Base-by-base conservation (phyloP, 2,113 vertebrate genomes). In the Stegastes partitus region DNA sequence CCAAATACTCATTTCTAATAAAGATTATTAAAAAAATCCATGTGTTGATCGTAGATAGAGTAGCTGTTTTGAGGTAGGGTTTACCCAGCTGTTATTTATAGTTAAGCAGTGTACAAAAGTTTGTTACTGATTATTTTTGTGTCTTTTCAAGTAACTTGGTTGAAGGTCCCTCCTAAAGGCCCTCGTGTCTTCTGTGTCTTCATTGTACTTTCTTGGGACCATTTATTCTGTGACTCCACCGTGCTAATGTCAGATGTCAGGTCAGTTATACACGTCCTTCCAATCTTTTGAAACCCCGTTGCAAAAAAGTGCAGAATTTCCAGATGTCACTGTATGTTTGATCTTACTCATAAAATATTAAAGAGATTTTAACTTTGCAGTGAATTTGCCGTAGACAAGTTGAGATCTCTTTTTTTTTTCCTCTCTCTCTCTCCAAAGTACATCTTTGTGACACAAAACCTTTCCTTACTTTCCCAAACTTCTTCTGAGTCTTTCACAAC, bases 301-400 rank as follows among this genome's bases (percentile, higher is more conserved):
- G 19, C 39, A 42, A 14, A 42, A 42, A 14, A 12, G 39, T 12
- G 39, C 10, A 42, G 6, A 11, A 31, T 9, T 63, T 69, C n/a
- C 37, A 50, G 31, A 62, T 57, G 56, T 21, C 68, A 51, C 55
- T 1, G 15, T 28, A 34, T 28, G 58, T 74, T 74, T 74, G 58
- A 74, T 70, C 51, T 65, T 16, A 4, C 21, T 65, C 23, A 77
- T 81, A 12, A 68, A 73, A 68, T 64, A 64, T 77, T 62, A 6
- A 66, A 75, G 34, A 22, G 12, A 22, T 23, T 59, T 57, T 11
- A 55, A 50, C 58, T 59, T 59, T 65, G 22, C 7, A 8, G 42
- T 68, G 49, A 73, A 67, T 59, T 21, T 63, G 44, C 25, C 16
- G 21, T 31, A 50, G 10, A 22, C 12, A 14, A 42, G 39, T 42